These are phyloP conservation scores for Amblyjoppa fuscipennis DNA, from an alignment of 2,888 invertebrate genomes.

Conservation along the genomic window DNA sequence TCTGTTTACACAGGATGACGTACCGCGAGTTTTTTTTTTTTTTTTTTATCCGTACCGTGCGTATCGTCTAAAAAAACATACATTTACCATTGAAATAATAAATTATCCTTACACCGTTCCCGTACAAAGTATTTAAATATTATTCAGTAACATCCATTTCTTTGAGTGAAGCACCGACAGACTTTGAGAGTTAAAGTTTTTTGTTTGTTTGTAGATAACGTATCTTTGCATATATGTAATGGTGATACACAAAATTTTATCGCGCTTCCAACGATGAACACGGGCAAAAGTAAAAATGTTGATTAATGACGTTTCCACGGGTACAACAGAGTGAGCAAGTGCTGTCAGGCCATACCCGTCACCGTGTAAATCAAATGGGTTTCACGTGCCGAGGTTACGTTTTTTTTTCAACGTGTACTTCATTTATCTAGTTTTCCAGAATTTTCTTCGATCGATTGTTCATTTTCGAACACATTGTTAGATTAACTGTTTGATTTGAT, in stretches of 20 bases:
- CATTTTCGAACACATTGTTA: not conserved
- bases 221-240: not conserved
- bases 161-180: not conserved
- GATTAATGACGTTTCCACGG: not conserved
- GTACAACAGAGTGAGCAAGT: not conserved
- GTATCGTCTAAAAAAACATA: not conserved
- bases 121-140: not conserved
- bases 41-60: not conserved
- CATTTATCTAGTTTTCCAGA: not conserved
- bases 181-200: not conserved
- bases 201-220: not conserved
- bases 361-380: not conserved
- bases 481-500: not conserved
- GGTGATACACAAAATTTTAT: not conserved
- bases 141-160: not conserved
- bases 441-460: too few species aligned
- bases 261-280: too few species aligned
- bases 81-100: not conserved
- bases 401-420: not conserved
- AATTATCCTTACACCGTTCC: not conserved
- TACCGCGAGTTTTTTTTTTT: not conserved
- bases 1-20: too few species aligned
- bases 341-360: not conserved
- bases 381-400: not conserved
- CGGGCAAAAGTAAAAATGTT: not conserved